Evolutionary conservation across 64 coral and sea anemone species (phyloP), one percentile per base, ranked within the genome.

Genomic region (Catalaphyllia jardinei): DNA sequence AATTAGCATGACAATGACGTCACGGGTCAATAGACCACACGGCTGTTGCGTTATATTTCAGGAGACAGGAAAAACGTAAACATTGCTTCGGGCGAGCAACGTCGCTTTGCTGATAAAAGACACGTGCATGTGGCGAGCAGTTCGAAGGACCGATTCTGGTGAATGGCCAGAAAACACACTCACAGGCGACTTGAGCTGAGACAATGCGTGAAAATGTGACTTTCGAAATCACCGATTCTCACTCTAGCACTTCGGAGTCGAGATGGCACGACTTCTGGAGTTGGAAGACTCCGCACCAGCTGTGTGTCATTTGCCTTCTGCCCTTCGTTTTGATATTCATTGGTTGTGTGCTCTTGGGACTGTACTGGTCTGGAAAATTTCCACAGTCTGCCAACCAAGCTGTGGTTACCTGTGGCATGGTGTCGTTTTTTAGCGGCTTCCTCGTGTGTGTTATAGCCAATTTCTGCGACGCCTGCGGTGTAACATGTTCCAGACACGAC

Each of bases 381-480:
- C 20, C 65, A 11, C 22, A 85, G 13, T 31, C 62, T 27, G 71
- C 60, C n/a, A 69, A 63, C 31, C 81, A 69, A 71, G n/a, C 29
- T 85, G 63, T 71, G 17, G 63, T 85, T 31, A 71, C 62, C 19
- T 71, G 81, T 50, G 81, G 81, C 50, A 85, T 85, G 81, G 63
- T 71, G 4, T 85, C 62, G 4, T 85, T 85, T 39, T 85, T 85
- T 42, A 71, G 62, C 62, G 81, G 81, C 62, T 85, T 85, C 46
- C 81, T 85, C 20, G 15, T 25, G 35, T 85, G 81, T 71, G 81
- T 85, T 64, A 85, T 85, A 35, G 81, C 81, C 3, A 85, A 85
- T 50, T 85, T 85, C 63, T 85, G 81, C 46, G 81, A 85, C 46
- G 81, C 81, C 31, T 85, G 81, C 12, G 81, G 81, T 19, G 20